phyloP scores from a whole-genome alignment of 2,797 vertebrate genomes.

The Tenualosa ilisha region DNA sequence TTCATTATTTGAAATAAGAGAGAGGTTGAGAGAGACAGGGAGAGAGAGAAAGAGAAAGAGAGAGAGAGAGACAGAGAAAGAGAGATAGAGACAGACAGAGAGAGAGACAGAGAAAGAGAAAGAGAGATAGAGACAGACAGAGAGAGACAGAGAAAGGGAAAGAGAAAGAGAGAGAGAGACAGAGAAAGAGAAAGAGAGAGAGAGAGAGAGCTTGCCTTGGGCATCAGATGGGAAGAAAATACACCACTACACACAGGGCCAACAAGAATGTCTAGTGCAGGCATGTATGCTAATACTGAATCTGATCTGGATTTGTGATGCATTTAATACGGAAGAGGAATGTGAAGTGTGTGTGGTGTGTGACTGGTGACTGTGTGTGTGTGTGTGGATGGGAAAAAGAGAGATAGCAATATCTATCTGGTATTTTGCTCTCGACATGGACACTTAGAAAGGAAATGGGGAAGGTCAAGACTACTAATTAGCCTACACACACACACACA shows the following conservation, averaged over 20 bases:
- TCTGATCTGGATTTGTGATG: neutral
- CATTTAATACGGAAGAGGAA: neutral
- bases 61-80: neutral
- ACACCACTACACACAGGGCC: neutral
- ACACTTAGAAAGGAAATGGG: neutral
- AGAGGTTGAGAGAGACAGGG: neutral
- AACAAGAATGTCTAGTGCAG: neutral
- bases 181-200: neutral
- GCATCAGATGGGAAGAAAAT: neutral
- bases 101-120: too few relatives aligned
- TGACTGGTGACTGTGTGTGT: neutral
- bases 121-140: too few relatives aligned
- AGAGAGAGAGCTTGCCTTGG: neutral
- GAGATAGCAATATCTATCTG: neutral
- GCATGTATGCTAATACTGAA: neutral
- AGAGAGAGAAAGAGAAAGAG: neutral
- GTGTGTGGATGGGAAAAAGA: neutral
- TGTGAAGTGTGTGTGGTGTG: neutral
- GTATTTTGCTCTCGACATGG: neutral
- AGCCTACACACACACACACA: neutral
- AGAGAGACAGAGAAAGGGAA: neutral
- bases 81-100: too few relatives aligned
- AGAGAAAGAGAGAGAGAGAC: neutral
- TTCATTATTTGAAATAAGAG: neutral
- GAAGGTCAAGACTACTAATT: conserved; percentile 14